phyloP scores from a whole-genome alignment of 2,888 invertebrate species.

The Bhutanitis thaidina region DNA sequence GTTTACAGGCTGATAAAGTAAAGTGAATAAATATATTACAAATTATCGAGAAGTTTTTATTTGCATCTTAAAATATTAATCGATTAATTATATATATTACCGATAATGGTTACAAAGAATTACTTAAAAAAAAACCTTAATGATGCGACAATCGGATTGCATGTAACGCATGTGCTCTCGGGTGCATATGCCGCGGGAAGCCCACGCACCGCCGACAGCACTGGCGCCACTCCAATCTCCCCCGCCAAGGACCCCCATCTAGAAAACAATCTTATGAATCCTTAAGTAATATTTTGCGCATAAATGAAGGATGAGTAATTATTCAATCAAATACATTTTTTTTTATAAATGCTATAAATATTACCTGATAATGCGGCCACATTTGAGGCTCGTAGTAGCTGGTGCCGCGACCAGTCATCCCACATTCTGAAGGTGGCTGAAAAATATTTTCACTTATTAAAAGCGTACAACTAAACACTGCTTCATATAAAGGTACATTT shows the following conservation, averaged over 20 bases:
- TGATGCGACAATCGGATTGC: slow-evolving; percentile 52
- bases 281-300: slow-evolving; percentile 1
- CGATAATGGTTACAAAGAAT: not conserved
- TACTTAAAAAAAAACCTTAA: slow-evolving; percentile 48
- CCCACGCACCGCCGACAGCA: slow-evolving; percentile 49
- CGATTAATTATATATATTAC: not conserved
- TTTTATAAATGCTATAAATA: not conserved
- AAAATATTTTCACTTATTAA: slow-evolving; percentile 21
- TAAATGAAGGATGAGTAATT: too few species aligned
- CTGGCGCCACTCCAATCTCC: slow-evolving; percentile 54
- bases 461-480: too few species aligned
- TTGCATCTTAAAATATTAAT: too few species aligned
- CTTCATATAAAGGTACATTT: too few species aligned
- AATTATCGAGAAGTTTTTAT: too few species aligned
- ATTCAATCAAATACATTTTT: too few species aligned
- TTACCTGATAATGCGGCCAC: slow-evolving; percentile 74
- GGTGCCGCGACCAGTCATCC: slow-evolving; percentile 55
- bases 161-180: slow-evolving; percentile 63
- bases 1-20: too few species aligned
- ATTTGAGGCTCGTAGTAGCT: slow-evolving; percentile 67
- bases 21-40: too few species aligned
- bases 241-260: slow-evolving; percentile 58
- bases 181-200: slow-evolving; percentile 52
- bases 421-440: slow-evolving; percentile 71
- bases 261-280: slow-evolving; percentile 24